Evolutionary conservation across 2,113 vertebrate species (phyloP), one percentile per base, ranked within the genome.

Genomic region (Chloebia gouldiae): DNA sequence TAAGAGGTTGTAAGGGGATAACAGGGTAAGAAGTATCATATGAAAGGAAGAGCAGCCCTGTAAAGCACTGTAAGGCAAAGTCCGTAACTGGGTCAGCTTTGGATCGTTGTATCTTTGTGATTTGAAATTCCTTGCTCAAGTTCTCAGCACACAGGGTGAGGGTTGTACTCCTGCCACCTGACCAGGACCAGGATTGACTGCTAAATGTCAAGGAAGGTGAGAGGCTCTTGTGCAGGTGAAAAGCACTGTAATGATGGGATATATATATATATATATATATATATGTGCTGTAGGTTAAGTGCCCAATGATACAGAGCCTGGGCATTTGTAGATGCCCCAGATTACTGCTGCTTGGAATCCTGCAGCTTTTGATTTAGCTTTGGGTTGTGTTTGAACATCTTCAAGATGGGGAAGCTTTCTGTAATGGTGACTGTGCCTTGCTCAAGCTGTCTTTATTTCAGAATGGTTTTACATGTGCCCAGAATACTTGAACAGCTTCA

Each of bases 1-100:
- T 23, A 15, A 50, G 11, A 16, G 12, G 10, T 15, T 57, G 5
- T n/a, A 6, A 30, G 68, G 31, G 40, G 16, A 39, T 60, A 21
- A 40, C 1, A 57, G 9, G 18, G 12, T 39, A 54, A 64, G 6
- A 28, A 27, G 23, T 16, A 13, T 13, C 9, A 0, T 11, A 3
- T 2, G 2, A 65, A 78, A 86, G 56, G 21, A 27, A 24, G 14
- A 61, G 19, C 69, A 81, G 60, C 60, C 57, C 28, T 75, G n/a
- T 31, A 35, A 69, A 70, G 54, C 25, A 3, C 40, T 69, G 0
- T 6, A 20, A 69, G 42, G 27, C 45, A 53, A 51, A 70, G 19
- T 20, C 9, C 1, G 0, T 35, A 27, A 49, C 27, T 31, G 33
- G 18, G 16, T 60, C 35, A 13, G 11, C 56, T 75, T 70, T 81